Evolutionary conservation across 2,888 invertebrate species (phyloP), one percentile per base, ranked within the genome.

Genomic region (Liodrosophila aerea): DNA sequence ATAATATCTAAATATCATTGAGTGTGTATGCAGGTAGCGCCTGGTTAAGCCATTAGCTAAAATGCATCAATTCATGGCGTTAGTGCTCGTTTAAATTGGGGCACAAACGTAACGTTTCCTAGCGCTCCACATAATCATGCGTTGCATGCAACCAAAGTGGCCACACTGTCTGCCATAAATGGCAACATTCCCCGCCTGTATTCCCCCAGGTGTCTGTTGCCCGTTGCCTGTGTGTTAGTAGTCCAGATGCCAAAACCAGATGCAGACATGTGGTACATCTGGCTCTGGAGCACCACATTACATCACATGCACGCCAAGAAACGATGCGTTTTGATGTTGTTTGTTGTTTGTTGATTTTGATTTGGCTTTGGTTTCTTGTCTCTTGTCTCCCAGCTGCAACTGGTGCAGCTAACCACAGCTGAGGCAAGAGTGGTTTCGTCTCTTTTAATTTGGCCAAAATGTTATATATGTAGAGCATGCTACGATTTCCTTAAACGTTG

Each of bases 401-500:
- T 61, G 43, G 45, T 56, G 36, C 56, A 60, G 45, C 40, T 53
- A 58, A 50, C 44, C 58, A 44, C 64, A 62, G 53, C 45, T 51
- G 52, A 40, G 54, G 69, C 39, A 68, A 74, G 72, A 74, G 72
- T 68, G 75, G 72, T 72, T 74, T 64, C 61, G 31, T 50, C 51
- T 66, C 39, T 46, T 64, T 72, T 64, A 45, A 39, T 61, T 51
- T 43, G 45, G 31, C 31, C 63, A 50, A 51, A 30, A 57, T 36
- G n/a, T 8, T 30, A 30, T 7, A 7, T 9, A 30, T n/a, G 2
- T 50, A 37, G 36, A 59, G n/a, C 44, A 43, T 44, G 57, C 44
- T 73, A 65, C 65, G 77, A 81, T 84, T 77, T 80, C 84, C 81
- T 81, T 80, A 71, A 81, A 77, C 64, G 67, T 66, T 77, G 81